Evolutionary conservation across 2,113 vertebrate species (phyloP).

Genomic region (Rafetus swinhoei): DNA sequence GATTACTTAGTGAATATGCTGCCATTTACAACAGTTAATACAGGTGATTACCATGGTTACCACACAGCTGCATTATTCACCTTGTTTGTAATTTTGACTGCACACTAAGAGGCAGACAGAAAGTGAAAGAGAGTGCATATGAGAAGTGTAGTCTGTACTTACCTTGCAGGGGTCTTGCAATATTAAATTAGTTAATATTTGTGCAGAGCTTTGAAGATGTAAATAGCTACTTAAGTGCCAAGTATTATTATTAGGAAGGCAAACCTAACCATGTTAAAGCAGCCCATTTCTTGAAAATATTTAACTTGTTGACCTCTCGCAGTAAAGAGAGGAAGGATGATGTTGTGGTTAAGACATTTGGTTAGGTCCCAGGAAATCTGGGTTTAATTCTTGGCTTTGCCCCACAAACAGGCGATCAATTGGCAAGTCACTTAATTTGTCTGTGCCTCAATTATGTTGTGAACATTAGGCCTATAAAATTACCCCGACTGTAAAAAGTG

Average conservation of each 20-base stretch:
- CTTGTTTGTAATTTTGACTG: constrained; percentile 73
- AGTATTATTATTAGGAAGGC: constrained; percentile 41
- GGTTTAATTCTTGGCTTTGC: background rate
- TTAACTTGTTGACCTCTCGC: constrained; percentile 33
- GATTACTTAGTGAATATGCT: constrained; percentile 35
- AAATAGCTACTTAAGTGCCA: constrained; percentile 32
- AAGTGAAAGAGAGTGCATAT: constrained; percentile 30
- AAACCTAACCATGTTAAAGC: constrained; percentile 33
- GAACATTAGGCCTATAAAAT: background rate
- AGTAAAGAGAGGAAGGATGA: background rate
- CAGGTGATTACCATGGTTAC: constrained; percentile 77
- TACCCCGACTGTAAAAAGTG: background rate
- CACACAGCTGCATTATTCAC: constrained; percentile 59
- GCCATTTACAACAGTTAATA: constrained; percentile 67
- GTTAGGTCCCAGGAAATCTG: background rate
- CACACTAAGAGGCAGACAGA: constrained; percentile 50
- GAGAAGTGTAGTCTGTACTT: constrained; percentile 62
- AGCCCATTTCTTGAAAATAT: constrained; percentile 36
- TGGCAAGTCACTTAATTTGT: background rate
- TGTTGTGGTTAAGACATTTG: constrained; percentile 1
- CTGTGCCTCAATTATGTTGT: background rate
- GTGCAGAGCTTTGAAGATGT: constrained; percentile 41
- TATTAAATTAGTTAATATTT: constrained; percentile 71
- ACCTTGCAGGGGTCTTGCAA: constrained; percentile 52
- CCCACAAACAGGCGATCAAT: background rate